Evolutionary conservation across 2,113 vertebrate species (phyloP), one percentile per base, ranked within the genome.

Genomic region (Caranx melampygus): DNA sequence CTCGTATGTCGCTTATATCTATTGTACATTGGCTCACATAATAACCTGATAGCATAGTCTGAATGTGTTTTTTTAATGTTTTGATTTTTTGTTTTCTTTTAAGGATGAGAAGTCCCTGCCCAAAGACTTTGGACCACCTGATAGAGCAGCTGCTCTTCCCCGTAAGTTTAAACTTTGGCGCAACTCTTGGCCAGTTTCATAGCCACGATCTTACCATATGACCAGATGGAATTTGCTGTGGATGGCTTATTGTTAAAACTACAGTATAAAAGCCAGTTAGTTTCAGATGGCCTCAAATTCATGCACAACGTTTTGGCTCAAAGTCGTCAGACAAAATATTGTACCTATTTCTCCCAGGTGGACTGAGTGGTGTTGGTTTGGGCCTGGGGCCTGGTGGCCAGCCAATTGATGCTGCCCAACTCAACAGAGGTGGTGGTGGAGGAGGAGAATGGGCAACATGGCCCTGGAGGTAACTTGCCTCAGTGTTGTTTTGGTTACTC

Each of bases 331-430:
- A 26, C 1, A 37, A 45, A 37, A 78, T 54, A 10, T 3, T 21
- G 2, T 51, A 11, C 12, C 5, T 1, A 4, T 68, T 42, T 80
- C 4, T 78, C 34, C 81, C 75, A 99, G 98, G 97, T 95, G 98
- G 98, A 60, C 95, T 99, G 84, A 98, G 97, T 93, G 97, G 98
- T 69, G 93, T 99, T 89, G 98, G 98, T 83, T 95, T 98, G 92
- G 98, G 98, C 5, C 92, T 99, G 87, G 98, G 98, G 85, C 98
- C 98, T 81, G 97, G 97, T 89, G 98, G 98, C 54, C 97, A 99
- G 86, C 98, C 98, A 45, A 98, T 99, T 65, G 98, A 98, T 94
- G 96, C 97, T 82, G 95, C 95, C 84, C 96, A 97, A 70, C 88
- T 99, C 84, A 99, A 96, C 89, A 95, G 97, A 94, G 97, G 97